These are phyloP conservation scores for Ciconia stormi DNA, from an alignment of 2,113 vertebrate genomes.

Conservation along the genomic window DNA sequence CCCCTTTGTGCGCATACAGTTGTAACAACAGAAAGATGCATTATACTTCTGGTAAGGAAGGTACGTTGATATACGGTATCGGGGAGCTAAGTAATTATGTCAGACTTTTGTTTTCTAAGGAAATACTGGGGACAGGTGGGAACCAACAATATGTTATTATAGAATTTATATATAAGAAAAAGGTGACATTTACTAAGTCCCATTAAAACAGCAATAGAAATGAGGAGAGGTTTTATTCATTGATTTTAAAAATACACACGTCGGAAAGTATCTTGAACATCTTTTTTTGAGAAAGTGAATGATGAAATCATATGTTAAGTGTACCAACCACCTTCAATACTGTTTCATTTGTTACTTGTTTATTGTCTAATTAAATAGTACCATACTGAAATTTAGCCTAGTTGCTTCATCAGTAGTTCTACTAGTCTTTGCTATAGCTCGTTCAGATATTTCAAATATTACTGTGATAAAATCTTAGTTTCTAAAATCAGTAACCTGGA, in stretches of 20 bases:
- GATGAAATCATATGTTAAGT: not conserved
- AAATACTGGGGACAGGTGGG: not conserved
- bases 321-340: not conserved
- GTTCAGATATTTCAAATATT: not conserved
- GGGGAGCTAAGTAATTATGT: not conserved
- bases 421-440: not conserved
- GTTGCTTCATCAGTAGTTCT: not conserved
- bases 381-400: not conserved
- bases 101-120: not conserved
- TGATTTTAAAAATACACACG: not conserved
- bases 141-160: not conserved
- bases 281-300: not conserved
- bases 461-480: not conserved
- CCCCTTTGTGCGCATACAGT: not conserved
- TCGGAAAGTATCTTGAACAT: not conserved
- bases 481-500: not conserved
- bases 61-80: accelerated
- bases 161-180: not conserved
- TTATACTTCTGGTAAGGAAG: not conserved
- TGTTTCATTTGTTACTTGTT: not conserved
- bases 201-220: not conserved
- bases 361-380: not conserved
- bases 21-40: not conserved
- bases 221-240: not conserved
- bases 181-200: not conserved